phyloP scores from a whole-genome alignment of 2,797 vertebrate species.

The Mormyrops attenuatus region DNA sequence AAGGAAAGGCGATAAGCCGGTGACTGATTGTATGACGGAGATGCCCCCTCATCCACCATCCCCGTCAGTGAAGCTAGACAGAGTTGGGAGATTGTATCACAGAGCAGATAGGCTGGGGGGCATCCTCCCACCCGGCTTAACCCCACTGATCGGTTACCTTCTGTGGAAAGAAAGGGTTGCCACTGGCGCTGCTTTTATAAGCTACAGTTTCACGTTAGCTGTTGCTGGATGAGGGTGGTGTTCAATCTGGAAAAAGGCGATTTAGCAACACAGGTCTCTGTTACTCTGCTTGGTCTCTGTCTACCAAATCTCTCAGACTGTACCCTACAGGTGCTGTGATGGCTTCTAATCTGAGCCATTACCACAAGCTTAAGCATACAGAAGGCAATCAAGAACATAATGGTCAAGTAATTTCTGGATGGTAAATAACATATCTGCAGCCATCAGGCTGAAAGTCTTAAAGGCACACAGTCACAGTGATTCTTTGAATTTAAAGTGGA shows the following conservation, averaged over 20 bases:
- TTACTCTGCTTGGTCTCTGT: neutral
- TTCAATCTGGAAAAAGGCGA: neutral
- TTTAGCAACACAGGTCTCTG: neutral
- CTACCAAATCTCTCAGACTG: neutral
- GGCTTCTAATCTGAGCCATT: neutral
- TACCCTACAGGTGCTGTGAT: neutral
- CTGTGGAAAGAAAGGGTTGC: neutral
- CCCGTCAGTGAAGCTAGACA: neutral
- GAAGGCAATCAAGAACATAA: neutral
- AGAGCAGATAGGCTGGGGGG: neutral
- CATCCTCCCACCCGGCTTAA: neutral
- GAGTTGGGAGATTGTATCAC: neutral
- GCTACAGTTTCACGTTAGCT: neutral
- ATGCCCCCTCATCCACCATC: neutral
- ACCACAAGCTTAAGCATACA: neutral
- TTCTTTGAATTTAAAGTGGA: neutral
- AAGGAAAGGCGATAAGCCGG: neutral
- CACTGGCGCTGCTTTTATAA: neutral
- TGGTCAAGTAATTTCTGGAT: neutral
- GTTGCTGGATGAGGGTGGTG: neutral
- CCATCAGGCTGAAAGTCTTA: neutral
- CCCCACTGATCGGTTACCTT: neutral
- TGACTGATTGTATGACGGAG: neutral
- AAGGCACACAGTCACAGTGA: neutral
- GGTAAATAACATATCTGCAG: neutral